These are phyloP conservation scores for Pyrrhia umbra DNA, from an alignment of 2,888 invertebrate genomes.

Conservation along the genomic window DNA sequence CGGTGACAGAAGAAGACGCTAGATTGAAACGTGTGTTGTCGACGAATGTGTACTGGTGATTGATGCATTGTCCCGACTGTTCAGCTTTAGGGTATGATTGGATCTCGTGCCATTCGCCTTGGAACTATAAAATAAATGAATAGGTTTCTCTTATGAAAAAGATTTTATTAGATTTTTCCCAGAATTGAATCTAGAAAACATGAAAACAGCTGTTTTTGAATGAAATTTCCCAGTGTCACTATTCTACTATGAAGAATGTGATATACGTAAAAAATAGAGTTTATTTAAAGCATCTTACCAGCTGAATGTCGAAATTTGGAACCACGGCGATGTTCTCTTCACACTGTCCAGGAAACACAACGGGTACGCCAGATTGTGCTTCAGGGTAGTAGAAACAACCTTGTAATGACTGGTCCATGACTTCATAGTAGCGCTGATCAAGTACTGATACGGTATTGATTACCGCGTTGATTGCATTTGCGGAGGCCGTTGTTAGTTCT, in stretches of 20 bases:
- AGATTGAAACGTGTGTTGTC: slow-evolving; percentile 65
- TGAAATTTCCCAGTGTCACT: too few relatives aligned
- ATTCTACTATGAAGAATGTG: too few relatives aligned
- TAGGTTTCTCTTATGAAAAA: neutral
- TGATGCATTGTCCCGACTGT: slow-evolving; percentile 76
- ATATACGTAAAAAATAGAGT: too few relatives aligned
- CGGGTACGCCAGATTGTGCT: slow-evolving; percentile 70
- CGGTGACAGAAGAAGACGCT: slow-evolving; percentile 67
- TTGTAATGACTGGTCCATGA: slow-evolving; percentile 69
- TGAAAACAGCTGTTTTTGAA: too few relatives aligned
- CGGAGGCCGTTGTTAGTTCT: slow-evolving; percentile 59
- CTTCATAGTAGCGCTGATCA: slow-evolving; percentile 69
- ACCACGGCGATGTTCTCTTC: slow-evolving; percentile 68
- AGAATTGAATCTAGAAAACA: too few relatives aligned
- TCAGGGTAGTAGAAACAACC: slow-evolving; percentile 83
- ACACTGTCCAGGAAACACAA: slow-evolving; percentile 79
- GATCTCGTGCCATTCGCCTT: slow-evolving; percentile 78
- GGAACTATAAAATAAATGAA: slow-evolving; percentile 68
- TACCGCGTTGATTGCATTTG: slow-evolving; percentile 65
- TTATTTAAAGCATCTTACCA: slow-evolving; percentile 58
- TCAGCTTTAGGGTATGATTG: slow-evolving; percentile 76
- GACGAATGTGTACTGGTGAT: slow-evolving; percentile 67
- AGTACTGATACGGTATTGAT: slow-evolving; percentile 69
- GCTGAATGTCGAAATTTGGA: slow-evolving; percentile 65
- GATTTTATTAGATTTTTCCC: too few relatives aligned